Evolutionary conservation across 2,888 invertebrate genomes (phyloP).

Genomic region (Cerastis leucographa): DNA sequence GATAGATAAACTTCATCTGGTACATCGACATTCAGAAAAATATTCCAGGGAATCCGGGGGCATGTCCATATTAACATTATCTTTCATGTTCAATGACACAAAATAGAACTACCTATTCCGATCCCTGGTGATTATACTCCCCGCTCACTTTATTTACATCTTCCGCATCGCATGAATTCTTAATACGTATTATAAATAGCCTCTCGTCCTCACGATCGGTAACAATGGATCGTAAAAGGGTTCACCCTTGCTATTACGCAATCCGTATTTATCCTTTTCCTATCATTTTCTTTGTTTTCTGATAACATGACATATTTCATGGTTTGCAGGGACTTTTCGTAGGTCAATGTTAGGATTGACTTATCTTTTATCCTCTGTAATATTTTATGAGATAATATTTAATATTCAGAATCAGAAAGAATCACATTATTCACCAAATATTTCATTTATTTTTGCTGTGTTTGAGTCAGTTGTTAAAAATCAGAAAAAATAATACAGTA

Average conservation of each 20-base stretch:
- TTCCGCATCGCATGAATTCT: conserved; percentile 15
- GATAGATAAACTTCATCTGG: too few species aligned
- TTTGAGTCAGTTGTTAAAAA: neutral
- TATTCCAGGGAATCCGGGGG: too few species aligned
- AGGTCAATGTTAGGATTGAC: neutral
- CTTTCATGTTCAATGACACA: too few species aligned
- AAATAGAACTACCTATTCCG: too few species aligned
- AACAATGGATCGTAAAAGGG: conserved; percentile 38
- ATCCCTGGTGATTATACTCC: neutral
- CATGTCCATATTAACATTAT: too few species aligned
- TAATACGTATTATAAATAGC: conserved; percentile 17
- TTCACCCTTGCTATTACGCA: conserved; percentile 35
- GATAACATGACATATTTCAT: conserved; percentile 6
- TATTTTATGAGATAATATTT: conserved; percentile 7
- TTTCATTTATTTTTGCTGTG: conserved; percentile 3
- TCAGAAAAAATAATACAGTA: neutral
- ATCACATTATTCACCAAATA: conserved; percentile 8
- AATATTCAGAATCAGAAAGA: neutral
- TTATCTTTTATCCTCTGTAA: neutral
- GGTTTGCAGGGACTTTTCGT: neutral
- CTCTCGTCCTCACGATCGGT: conserved; percentile 1
- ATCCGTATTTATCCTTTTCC: conserved; percentile 5
- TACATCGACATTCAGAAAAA: too few species aligned
- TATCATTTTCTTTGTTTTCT: conserved; percentile 24
- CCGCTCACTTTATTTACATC: conserved; percentile 7